These are phyloP conservation scores for Eupithecia pulchellata DNA, from an alignment of 2,888 invertebrate genomes.

Conservation along the genomic window DNA sequence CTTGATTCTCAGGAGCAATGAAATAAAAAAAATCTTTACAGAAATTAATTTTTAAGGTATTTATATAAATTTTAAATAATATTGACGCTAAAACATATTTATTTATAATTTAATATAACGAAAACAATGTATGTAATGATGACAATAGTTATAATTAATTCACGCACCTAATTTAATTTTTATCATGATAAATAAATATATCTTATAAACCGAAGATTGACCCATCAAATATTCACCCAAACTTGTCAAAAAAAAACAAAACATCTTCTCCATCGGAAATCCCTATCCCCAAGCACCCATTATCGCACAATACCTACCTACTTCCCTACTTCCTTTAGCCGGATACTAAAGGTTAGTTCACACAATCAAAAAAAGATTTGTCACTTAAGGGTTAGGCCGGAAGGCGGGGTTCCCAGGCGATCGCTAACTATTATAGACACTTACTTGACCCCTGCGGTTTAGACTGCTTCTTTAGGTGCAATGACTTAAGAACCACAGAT, in stretches of 20 bases:
- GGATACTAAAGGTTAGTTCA: conserved; percentile 65
- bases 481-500: conserved; percentile 4
- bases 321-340: conserved; percentile 56
- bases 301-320: conserved; percentile 34
- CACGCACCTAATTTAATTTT: no score
- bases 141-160: no score
- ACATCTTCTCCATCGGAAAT: conserved; percentile 20
- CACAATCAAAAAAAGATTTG: conserved; percentile 85
- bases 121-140: no score
- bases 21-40: no score
- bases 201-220: no score
- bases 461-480: background rate
- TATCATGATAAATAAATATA: no score
- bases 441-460: conserved; percentile 56
- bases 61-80: no score
- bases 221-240: no score
- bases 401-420: conserved; percentile 74
- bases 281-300: conserved; percentile 32
- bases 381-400: conserved; percentile 71
- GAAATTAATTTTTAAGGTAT: no score
- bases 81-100: no score
- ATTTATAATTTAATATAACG: no score
- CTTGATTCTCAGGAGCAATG: no score
- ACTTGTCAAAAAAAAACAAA: background rate
- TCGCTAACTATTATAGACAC: conserved; percentile 72